A percentile compares a stretch with the other conserved stretches of the same genome.
phyloP scores from a whole-genome alignment of 2,888 invertebrate genomes.

The Acrocera orbiculus region DNA sequence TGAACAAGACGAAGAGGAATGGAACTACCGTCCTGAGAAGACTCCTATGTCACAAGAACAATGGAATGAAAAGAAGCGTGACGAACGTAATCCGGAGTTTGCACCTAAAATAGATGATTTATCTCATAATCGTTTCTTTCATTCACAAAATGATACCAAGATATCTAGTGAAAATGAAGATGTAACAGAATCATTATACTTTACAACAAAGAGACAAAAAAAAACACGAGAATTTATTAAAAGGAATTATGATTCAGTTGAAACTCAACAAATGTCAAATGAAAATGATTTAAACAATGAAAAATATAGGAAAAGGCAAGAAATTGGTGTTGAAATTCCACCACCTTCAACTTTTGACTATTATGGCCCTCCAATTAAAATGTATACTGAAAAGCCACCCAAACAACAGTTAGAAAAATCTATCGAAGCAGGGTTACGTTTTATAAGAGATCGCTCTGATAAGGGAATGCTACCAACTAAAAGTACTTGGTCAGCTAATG shows the following conservation, averaged over 20 bases:
- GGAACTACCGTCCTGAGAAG: constrained; percentile 26
- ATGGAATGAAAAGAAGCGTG: constrained; percentile 43
- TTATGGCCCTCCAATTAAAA: constrained; percentile 33
- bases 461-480: constrained; percentile 25
- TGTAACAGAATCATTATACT: constrained; percentile 19
- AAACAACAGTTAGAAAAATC: constrained; percentile 31
- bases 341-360: constrained; percentile 50
- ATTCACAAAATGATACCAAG: constrained; percentile 4
- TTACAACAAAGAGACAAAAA: constrained; percentile 18
- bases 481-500: constrained; percentile 25
- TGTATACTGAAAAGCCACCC: constrained; percentile 13
- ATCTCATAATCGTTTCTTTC: constrained; percentile 21
- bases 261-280: no score
- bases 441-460: constrained; percentile 36
- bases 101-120: constrained; percentile 38
- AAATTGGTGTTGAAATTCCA: constrained; percentile 38
- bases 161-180: constrained; percentile 2
- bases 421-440: constrained; percentile 37
- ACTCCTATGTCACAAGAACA: constrained; percentile 28
- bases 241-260: constrained; percentile 6
- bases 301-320: constrained; percentile 13
- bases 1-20: constrained; percentile 13
- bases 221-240: constrained; percentile 4
- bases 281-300: no score
- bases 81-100: constrained; percentile 56